Percentiles rank a stretch among this genome's conserved stretches.
These are phyloP conservation scores for Plestiodon gilberti DNA, from an alignment of 2,113 vertebrate species.

Conservation along the genomic window DNA sequence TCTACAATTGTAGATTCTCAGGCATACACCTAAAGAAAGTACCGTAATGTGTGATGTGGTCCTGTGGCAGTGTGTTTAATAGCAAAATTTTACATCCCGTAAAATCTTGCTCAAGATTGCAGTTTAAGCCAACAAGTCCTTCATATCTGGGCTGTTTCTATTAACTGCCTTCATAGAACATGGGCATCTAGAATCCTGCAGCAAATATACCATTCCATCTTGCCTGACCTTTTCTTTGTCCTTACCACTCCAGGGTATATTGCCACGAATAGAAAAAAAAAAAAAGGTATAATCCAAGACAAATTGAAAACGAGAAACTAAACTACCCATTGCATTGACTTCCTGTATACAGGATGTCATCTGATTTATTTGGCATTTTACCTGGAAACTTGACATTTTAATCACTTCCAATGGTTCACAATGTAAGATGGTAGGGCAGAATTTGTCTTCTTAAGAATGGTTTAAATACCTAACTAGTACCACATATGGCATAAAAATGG, in stretches of 20 bases:
- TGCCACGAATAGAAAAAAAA: background rate
- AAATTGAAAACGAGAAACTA: background rate
- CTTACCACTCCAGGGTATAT: background rate
- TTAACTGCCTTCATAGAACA: background rate
- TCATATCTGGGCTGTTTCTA: background rate
- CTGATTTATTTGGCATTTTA: background rate
- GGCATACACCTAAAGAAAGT: background rate
- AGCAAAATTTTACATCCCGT: background rate
- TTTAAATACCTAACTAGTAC: conserved; percentile 19
- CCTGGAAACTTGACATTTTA: background rate
- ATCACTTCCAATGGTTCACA: background rate
- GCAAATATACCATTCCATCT: background rate
- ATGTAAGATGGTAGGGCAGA: background rate
- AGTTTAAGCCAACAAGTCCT: too few relatives aligned
- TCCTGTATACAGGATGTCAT: background rate
- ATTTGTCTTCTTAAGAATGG: background rate
- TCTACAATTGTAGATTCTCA: background rate
- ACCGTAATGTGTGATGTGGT: background rate
- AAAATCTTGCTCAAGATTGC: too few relatives aligned
- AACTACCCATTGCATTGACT: background rate
- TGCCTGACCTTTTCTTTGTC: background rate
- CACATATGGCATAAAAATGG: background rate
- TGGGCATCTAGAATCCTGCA: background rate
- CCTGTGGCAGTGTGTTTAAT: background rate
- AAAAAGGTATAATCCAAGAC: background rate